Percentiles rank a stretch among this genome's conserved stretches.
phyloP scores from a whole-genome alignment of 2,888 invertebrate genomes.

The Trissoscelio sp. region DNA sequence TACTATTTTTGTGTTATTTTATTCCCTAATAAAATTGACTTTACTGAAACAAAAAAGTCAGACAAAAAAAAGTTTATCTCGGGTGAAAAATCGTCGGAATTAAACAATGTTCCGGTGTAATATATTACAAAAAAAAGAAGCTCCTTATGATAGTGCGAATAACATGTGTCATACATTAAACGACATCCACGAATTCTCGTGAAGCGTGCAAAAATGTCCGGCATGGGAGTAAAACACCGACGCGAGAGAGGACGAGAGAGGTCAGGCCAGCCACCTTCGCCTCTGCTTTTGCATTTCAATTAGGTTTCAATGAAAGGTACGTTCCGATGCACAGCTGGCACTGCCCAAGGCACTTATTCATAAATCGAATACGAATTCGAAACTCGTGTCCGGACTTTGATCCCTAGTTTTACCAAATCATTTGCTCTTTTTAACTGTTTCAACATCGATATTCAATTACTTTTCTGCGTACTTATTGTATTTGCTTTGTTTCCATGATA shows the following conservation, averaged over 20 bases:
- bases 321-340: slow-evolving; percentile 72
- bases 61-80: slow-evolving; percentile 30
- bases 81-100: slow-evolving; percentile 36
- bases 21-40: not conserved
- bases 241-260: slow-evolving; percentile 70
- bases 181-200: slow-evolving; percentile 56
- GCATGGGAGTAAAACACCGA: slow-evolving; percentile 71
- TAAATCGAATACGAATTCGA: slow-evolving; percentile 73
- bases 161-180: slow-evolving; percentile 58
- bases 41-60: not conserved
- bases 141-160: slow-evolving; percentile 50
- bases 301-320: slow-evolving; percentile 79
- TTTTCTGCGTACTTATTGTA: slow-evolving; percentile 1
- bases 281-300: slow-evolving; percentile 76
- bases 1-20: too few relatives aligned
- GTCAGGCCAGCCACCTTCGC: slow-evolving; percentile 72
- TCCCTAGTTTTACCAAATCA: slow-evolving; percentile 48
- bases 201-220: slow-evolving; percentile 76
- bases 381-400: slow-evolving; percentile 60
- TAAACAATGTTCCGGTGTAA: slow-evolving; percentile 35
- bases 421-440: slow-evolving; percentile 30
- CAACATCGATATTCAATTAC: slow-evolving; percentile 39
- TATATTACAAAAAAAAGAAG: slow-evolving; percentile 35
- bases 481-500: not conserved
- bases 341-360: slow-evolving; percentile 76